phyloP scores from a whole-genome alignment of 1,140 invertebrate genomes.

The Aethina tumida region DNA sequence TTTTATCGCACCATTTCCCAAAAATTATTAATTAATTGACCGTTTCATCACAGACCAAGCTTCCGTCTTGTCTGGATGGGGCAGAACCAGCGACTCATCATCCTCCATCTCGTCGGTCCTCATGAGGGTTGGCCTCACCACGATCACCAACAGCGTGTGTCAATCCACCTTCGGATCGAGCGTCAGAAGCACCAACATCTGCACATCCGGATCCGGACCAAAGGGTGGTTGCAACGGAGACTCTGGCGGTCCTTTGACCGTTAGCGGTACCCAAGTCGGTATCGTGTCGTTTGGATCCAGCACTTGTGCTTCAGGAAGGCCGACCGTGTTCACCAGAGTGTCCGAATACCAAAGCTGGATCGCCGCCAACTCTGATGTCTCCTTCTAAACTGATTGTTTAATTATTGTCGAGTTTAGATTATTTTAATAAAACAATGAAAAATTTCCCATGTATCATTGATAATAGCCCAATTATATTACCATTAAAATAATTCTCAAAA shows the following conservation, averaged over 20 bases:
- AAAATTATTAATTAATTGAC: no score
- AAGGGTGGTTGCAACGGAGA: conserved; percentile 34
- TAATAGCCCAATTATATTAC: no score
- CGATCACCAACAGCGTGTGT: not conserved
- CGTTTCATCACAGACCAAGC: no score
- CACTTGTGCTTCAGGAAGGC: conserved; percentile 35
- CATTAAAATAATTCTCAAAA: no score
- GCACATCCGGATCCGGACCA: conserved; percentile 1
- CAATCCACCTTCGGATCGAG: not conserved
- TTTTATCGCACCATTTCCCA: no score
- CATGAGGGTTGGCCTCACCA: not conserved
- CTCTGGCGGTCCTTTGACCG: conserved; percentile 44
- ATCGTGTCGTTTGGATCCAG: conserved; percentile 41
- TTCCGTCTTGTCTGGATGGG: not conserved
- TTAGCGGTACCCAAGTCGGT: conserved; percentile 36
- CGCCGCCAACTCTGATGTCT: no score
- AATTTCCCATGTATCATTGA: no score
- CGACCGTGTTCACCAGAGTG: conserved; percentile 37
- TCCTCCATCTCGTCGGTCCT: not conserved
- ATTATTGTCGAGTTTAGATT: no score
- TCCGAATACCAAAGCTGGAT: conserved; percentile 29
- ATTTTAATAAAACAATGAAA: no score
- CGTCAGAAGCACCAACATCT: not conserved
- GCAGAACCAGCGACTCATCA: not conserved
- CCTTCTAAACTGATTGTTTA: no score